Evolutionary conservation across 2,113 vertebrate genomes (phyloP), one percentile per base, ranked within the genome.

Genomic region (Syngnathoides biaculeatus): DNA sequence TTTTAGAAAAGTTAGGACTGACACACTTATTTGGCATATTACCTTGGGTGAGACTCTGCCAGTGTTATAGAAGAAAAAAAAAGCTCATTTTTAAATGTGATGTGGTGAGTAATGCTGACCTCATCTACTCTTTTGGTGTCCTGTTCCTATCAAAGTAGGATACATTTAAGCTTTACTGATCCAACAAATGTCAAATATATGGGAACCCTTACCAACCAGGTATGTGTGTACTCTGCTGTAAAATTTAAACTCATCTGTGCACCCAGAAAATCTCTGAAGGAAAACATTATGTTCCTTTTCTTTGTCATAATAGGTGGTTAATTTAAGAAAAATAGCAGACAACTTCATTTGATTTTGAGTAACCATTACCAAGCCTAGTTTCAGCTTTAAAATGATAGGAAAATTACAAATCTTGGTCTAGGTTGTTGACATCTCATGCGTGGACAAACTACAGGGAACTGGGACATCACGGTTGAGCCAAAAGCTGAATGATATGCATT

Each of bases 81-180:
- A 62, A 82, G 73, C 82, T 79, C 77, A 77, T 79, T 85, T 86
- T 83, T 86, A 85, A 89, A 86, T 88, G 78, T 76, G 66, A n/a
- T 53, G 60, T 62, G 78, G 84, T 85, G 83, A 89, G 75, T 61
- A 84, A 79, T 84, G 88, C 88, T 88, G 83, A 87, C 83, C 64
- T 75, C 48, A 48, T 84, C 83, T 87, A 73, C 62, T 77, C 67
- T 73, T 62, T 47, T 58, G 59, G 68, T 71, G 69, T 67, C 62
- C 55, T 67, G 61, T 84, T 73, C 80, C 75, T 83, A 80, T 65
- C 63, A 74, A 78, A 73, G 65, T 64, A 66, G 68, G 47, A 69
- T 65, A 71, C 43, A 59, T 73, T 73, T 40, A 47, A 80, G 58
- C 58, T 81, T 77, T 76, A 75, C 72, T 68, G 77, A 65, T 48